These are phyloP conservation scores for Elmis aenea DNA, from an alignment of 2,888 invertebrate species.

Conservation along the genomic window DNA sequence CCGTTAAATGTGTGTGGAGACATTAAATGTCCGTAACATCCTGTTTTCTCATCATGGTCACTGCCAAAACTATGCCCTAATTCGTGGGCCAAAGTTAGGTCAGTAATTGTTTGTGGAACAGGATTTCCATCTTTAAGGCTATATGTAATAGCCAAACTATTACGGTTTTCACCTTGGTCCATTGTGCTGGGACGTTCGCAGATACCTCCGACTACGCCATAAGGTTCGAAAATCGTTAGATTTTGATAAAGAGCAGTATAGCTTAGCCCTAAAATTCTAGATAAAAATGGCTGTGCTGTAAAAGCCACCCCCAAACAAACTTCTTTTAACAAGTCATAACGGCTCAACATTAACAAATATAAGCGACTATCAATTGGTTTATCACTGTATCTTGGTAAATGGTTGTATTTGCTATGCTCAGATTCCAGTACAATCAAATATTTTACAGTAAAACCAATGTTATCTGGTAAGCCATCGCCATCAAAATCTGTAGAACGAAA, in stretches of 20 bases:
- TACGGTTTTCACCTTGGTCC: slow-evolving; percentile 46
- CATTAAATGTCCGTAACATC: slow-evolving; percentile 50
- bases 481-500: slow-evolving; percentile 54
- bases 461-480: slow-evolving; percentile 52
- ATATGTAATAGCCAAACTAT: slow-evolving; percentile 50
- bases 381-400: slow-evolving; percentile 39
- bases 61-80: slow-evolving; percentile 54
- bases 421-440: slow-evolving; percentile 50
- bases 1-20: slow-evolving; percentile 46
- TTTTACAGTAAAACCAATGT: slow-evolving; percentile 53
- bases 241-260: slow-evolving; percentile 45
- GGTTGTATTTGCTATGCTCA: slow-evolving; percentile 44
- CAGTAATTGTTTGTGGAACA: slow-evolving; percentile 49
- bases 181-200: slow-evolving; percentile 47
- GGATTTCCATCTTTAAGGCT: slow-evolving; percentile 39
- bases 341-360: slow-evolving; percentile 47
- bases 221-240: slow-evolving; percentile 42
- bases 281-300: slow-evolving; percentile 51
- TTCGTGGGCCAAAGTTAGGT: slow-evolving; percentile 33
- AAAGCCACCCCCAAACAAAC: slow-evolving; percentile 53
- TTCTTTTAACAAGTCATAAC: slow-evolving; percentile 47
- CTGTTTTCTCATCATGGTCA: slow-evolving; percentile 47
- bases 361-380: slow-evolving; percentile 44
- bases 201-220: slow-evolving; percentile 49
- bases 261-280: slow-evolving; percentile 41